Evolutionary conservation across 64 coral and sea anemone species (phyloP).

Genomic region (Montipora cactus): DNA sequence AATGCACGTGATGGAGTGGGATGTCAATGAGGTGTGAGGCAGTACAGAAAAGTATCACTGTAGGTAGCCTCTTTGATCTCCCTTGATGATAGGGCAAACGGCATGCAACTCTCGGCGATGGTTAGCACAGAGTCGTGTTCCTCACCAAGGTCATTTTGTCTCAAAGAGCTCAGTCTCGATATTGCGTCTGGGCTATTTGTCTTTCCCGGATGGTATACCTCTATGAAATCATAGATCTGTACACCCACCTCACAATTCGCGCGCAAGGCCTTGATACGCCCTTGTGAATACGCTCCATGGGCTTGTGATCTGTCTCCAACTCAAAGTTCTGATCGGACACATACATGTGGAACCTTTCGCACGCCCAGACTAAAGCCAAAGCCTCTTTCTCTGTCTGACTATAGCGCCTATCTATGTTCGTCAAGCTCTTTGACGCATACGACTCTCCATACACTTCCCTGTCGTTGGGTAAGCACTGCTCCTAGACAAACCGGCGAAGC

Average conservation of each 20-base stretch:
- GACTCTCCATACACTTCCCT: too few species aligned
- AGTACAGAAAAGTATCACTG: neutral
- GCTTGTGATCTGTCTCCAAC: slow-evolving; percentile 7
- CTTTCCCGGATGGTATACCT: slow-evolving; percentile 27
- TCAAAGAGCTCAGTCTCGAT: neutral
- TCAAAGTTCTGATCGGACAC: neutral
- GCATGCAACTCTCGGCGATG: slow-evolving; percentile 18
- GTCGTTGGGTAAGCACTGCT: too few species aligned
- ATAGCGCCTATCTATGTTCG: too few species aligned
- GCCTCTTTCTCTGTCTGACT: too few species aligned
- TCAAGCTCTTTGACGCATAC: too few species aligned
- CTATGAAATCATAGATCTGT: neutral
- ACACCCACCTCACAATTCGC: neutral
- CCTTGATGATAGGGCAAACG: slow-evolving; percentile 37
- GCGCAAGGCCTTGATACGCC: neutral
- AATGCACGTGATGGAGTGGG: too few species aligned
- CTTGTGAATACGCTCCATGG: neutral
- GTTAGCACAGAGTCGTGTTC: neutral
- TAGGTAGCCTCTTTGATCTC: slow-evolving; percentile 62
- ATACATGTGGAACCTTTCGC: neutral
- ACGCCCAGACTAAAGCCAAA: too few species aligned
- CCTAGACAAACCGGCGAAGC: too few species aligned
- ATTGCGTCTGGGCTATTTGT: slow-evolving; percentile 15
- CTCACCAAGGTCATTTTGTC: neutral
- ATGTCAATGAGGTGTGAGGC: too few species aligned